Evolutionary conservation across 1,140 invertebrate genomes (phyloP).

Genomic region (Drosophila persimilis): DNA sequence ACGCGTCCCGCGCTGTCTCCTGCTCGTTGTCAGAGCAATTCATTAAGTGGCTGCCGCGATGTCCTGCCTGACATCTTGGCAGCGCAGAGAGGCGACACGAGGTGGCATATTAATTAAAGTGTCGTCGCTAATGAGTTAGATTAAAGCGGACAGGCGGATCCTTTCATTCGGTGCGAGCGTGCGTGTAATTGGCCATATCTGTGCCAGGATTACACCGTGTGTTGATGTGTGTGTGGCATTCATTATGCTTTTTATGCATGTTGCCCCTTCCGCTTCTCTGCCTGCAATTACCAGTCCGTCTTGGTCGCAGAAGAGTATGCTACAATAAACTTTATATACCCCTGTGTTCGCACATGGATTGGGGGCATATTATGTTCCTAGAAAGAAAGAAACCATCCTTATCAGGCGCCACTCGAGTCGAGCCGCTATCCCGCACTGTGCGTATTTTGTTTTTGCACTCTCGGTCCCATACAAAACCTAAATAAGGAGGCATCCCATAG

Average conservation of each 20-base stretch:
- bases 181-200: conserved; percentile 50
- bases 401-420: too few species aligned
- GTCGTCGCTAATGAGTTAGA: conserved; percentile 75
- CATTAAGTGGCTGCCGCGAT: conserved; percentile 41
- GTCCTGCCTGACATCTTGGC: conserved; percentile 30
- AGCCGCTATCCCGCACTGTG: too few species aligned
- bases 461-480: too few species aligned
- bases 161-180: conserved; percentile 30
- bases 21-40: conserved; percentile 54
- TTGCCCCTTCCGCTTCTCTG: not conserved
- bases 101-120: conserved; percentile 72
- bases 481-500: too few species aligned
- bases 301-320: conserved; percentile 15
- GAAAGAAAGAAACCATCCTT: too few species aligned
- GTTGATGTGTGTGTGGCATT: conserved; percentile 1
- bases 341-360: not conserved
- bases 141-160: conserved; percentile 51
- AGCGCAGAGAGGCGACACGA: conserved; percentile 13
- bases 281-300: not conserved
- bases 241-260: conserved; percentile 34
- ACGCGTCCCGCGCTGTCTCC: conserved; percentile 22
- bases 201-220: conserved; percentile 20
- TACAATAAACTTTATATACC: conserved; percentile 9
- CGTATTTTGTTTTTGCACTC: too few species aligned
- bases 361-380: too few species aligned